A percentile compares a stretch with the other conserved stretches of the same genome.
Conservation (phyloP, 2,113 vertebrate species). For the Myanophis thanlyinensis region DNA sequence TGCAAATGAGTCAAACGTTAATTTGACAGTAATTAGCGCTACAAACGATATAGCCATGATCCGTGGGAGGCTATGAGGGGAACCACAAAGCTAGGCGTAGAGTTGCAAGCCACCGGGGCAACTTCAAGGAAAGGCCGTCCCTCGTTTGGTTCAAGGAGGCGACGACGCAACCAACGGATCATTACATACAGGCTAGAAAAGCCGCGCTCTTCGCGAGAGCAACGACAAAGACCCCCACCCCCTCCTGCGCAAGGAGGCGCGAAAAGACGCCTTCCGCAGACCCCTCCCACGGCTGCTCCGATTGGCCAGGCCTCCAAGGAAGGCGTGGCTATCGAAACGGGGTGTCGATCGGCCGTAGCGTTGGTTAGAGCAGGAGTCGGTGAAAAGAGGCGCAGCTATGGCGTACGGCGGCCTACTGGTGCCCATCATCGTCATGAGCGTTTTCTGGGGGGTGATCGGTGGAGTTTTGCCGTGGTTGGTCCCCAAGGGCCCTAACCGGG, state of each 20-base stretch:
- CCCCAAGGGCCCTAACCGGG: conserved; percentile 91
- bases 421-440: conserved; percentile 84
- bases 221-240: not conserved
- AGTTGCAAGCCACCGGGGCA: not conserved
- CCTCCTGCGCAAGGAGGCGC: not conserved
- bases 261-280: not conserved
- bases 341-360: not conserved
- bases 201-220: not conserved
- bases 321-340: conserved; percentile 9
- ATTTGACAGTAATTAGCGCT: not conserved
- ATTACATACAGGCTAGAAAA: rapidly evolving
- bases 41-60: not conserved
- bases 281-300: not conserved
- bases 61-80: not conserved
- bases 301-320: not conserved
- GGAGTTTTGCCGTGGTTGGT: conserved; percentile 86
- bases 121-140: not conserved
- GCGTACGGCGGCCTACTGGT: conserved; percentile 78
- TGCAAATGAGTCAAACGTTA: not conserved
- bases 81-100: not conserved
- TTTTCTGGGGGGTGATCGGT: conserved; percentile 89
- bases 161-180: not conserved
- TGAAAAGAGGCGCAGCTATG: conserved; percentile 59
- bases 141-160: not conserved
- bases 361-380: not conserved